Base-by-base conservation (phyloP, 1,140 invertebrate species). In the Drosophila tsacasi region DNA sequence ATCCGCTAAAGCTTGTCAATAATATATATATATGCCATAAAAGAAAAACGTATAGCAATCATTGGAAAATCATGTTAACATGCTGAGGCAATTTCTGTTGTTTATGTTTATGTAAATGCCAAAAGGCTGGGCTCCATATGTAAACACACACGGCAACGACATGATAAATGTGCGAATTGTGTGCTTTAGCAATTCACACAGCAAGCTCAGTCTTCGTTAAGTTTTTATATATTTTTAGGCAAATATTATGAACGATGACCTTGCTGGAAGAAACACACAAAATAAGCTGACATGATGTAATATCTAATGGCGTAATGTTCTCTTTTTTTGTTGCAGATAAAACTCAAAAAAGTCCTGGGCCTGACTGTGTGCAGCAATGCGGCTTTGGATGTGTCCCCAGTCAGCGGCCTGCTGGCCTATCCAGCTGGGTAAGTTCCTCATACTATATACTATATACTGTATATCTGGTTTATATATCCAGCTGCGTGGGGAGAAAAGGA, bases 301-400 rank as follows among this genome's bases (percentile, higher is more conserved):
- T 79, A 50, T n/a, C 69, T 74, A 72, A 76, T 69, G 52, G 39
- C 57, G 58, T 58, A 10, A 52, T 83, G 15, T 72, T 66, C 23
- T 72, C 19, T 57, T 54, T n/a, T n/a, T 21, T 15, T 1, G 2
- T 92, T 92, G 39, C 80, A 99, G 98, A 97, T 99, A 85, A 98
- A 98, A 93, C 95, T 99, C 92, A 98, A 99, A 95, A 95, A 96
- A 81, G 98, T 99, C 59, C 94, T 99, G 77, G 98, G 98, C 63
- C 94, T 99, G 81, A 99, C 98, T 30, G 97, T 98, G 39, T 95
- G 96, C 89, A 97, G 95, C 92, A 99, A 98, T 95, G 97, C 98
- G 76, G 97, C 97, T 9, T 94, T 99, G 80, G 97, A 97, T 93
- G 97, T 96, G 93, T 97, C 98, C 93, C 95, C 96, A 40, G 96